A percentile compares a stretch with the other conserved stretches of the same genome.
phyloP scores from a whole-genome alignment of 2,797 vertebrate genomes.

The Myioborus miniatus region DNA sequence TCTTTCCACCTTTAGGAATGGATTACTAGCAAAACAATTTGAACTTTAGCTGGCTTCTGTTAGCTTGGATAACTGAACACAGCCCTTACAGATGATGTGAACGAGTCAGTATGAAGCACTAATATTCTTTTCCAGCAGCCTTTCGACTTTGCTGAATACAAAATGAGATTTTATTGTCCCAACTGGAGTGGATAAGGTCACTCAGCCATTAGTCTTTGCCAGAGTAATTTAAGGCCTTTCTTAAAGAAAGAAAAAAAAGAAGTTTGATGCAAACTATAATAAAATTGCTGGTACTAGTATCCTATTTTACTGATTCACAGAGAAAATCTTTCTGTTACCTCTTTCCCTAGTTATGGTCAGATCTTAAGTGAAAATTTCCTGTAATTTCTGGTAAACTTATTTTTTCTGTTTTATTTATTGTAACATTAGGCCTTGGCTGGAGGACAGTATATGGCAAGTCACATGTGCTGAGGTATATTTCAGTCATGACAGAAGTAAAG shows the following conservation, averaged over 20 bases:
- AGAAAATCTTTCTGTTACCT: neutral
- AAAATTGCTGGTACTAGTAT: neutral
- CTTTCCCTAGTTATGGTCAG: neutral
- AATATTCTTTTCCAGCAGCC: neutral
- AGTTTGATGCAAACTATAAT: neutral
- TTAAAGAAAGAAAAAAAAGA: neutral
- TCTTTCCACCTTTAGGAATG: neutral
- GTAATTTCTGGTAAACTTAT: neutral
- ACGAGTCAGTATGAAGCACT: neutral
- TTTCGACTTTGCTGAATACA: neutral
- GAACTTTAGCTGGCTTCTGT: neutral
- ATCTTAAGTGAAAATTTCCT: neutral
- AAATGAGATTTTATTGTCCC: constrained; percentile 12
- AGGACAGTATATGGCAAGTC: neutral
- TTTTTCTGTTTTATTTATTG: neutral
- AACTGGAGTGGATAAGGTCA: neutral
- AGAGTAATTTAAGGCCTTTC: neutral
- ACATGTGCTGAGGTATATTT: neutral
- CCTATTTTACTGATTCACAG: neutral
- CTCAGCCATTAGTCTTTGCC: neutral
- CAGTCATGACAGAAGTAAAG: neutral
- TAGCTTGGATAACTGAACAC: neutral
- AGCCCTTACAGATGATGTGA: neutral
- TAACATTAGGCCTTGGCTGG: neutral
- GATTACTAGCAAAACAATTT: neutral